phyloP scores from a whole-genome alignment of 2,797 vertebrate genomes.

The Oceanodroma leucorhoa region DNA sequence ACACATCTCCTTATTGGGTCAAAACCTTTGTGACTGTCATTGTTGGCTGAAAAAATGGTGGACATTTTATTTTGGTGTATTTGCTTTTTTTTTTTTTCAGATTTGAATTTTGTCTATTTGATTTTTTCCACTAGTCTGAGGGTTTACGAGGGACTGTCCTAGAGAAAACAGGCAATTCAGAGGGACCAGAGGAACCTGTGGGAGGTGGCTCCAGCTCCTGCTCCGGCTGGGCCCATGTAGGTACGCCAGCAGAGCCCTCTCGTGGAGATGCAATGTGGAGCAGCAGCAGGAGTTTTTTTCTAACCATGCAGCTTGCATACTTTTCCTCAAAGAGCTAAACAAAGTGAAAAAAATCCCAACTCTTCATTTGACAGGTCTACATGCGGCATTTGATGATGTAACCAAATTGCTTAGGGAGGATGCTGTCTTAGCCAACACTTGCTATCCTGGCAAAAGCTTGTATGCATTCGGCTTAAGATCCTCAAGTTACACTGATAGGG shows the following conservation, averaged over 20 bases:
- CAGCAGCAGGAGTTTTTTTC: background rate
- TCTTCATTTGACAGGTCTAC: background rate
- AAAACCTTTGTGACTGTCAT: background rate
- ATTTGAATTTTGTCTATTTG: background rate
- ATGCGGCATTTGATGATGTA: background rate
- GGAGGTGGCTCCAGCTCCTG: accelerated
- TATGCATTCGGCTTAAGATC: background rate
- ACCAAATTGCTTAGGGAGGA: background rate
- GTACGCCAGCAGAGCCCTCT: conserved; percentile 51
- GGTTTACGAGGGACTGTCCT: accelerated
- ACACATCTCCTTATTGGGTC: background rate
- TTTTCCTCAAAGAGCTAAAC: background rate
- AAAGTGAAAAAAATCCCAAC: background rate
- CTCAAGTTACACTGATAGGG: background rate
- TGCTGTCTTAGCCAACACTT: background rate
- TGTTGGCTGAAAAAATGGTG: background rate
- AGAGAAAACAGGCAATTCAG: background rate
- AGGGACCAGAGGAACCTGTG: background rate
- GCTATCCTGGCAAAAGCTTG: background rate
- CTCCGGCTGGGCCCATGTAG: accelerated
- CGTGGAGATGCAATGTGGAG: conserved; percentile 10
- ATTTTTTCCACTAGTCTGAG: background rate
- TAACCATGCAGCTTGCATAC: accelerated
- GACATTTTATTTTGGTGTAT: background rate
- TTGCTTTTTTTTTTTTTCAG: background rate